A percentile compares a stretch with the other conserved stretches of the same genome.
Evolutionary conservation across 2,113 vertebrate species (phyloP).

Genomic region (Pan troglodytes): NHGRI_mPanTro3-v2.1_pri NC_086015.1:102361001-102361500

Average conservation of each 20-base stretch:
- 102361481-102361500: background rate
- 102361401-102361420: background rate
- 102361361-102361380: background rate
- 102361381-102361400: background rate
- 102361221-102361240: background rate
- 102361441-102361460: background rate
- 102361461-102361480: background rate
- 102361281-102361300: background rate
- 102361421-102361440: background rate
- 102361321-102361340: background rate
- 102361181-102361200: background rate
- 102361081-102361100: background rate
- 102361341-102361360: background rate
- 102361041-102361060: background rate
- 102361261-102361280: no score
- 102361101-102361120: background rate
- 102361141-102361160: background rate
- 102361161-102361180: background rate
- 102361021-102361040: background rate
- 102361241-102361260: background rate
- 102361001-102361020: background rate
- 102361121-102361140: background rate
- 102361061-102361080: background rate
- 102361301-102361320: background rate
- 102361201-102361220: background rate